These are phyloP conservation scores for Allygus modestus DNA, from an alignment of 2,888 invertebrate genomes.

Conservation along the genomic window DNA sequence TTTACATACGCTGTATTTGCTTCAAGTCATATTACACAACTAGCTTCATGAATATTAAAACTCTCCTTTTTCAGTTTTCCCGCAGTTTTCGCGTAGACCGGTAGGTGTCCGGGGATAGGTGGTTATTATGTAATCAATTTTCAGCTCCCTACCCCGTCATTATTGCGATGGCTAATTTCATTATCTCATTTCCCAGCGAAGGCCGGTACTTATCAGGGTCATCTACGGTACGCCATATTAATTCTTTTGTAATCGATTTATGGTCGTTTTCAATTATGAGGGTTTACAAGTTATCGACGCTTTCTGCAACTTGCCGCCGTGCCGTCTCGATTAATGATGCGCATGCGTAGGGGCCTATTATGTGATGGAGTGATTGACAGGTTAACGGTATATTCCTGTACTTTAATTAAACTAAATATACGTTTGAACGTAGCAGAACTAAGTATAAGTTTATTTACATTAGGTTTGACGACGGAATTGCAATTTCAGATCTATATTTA, in stretches of 20 bases:
- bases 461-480: too few species aligned
- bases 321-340: too few species aligned
- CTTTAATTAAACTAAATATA: too few species aligned
- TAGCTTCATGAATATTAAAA: conserved; percentile 7
- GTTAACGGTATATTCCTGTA: too few species aligned
- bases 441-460: too few species aligned
- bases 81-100: not conserved
- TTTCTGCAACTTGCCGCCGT: too few species aligned
- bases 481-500: too few species aligned
- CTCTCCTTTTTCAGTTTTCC: not conserved
- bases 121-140: conserved; percentile 37
- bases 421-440: too few species aligned
- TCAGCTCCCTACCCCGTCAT: conserved; percentile 28
- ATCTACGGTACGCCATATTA: conserved; percentile 13
- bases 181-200: conserved; percentile 29
- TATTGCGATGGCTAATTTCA: conserved; percentile 22
- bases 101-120: conserved; percentile 6
- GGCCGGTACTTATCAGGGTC: conserved; percentile 6
- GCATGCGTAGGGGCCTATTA: too few species aligned
- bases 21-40: too few species aligned
- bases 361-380: too few species aligned
- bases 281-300: conserved; percentile 12
- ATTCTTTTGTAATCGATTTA: conserved; percentile 31
- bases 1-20: too few species aligned
- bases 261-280: conserved; percentile 12